Evolutionary conservation across 1,140 invertebrate species (phyloP), one percentile per base, ranked within the genome.

Genomic region (Ostrea denselamellosa): DNA sequence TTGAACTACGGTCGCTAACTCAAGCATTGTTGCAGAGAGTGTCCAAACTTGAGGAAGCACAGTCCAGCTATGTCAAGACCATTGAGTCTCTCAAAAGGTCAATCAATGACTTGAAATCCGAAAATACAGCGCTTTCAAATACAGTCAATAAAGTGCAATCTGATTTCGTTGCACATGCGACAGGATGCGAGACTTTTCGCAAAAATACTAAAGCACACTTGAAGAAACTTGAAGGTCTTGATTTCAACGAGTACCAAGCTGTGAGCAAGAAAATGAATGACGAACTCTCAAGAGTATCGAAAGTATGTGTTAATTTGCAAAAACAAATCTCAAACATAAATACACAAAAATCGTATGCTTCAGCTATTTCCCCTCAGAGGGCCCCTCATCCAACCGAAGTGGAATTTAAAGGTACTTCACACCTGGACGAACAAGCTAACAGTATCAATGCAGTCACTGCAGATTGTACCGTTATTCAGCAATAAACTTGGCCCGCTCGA

Each of bases 261-360:
- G 62, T 68, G 62, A 68, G 22, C 62, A 68, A 68, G 22, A 68
- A 68, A 68, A 68, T 68, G 62, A 68, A 25, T 68, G 62, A 68
- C 17, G 65, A 68, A 25, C n/a, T 25, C 22, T 68, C 65, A 68
- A 68, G 65, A 68, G 65, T 68, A 68, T 68, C 65, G n/a, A 68
- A 68, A 68, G 65, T 68, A 25, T 68, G 65, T 68, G 65, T 68
- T 68, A 68, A 68, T 25, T 25, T 68, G 25, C 65, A 68, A 22
- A 68, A 68, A 68, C 65, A 68, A 68, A 68, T 68, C 12, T 68
- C 65, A 25, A 68, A 68, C 65, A 68, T 22, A 68, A 68, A 68
- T 25, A 12, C 65, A 25, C 65, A 68, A 25, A 68, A 68, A 68
- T 68, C 65, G n/a, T 68, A 68, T 68, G 65, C n/a, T 68, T 68